Evolutionary conservation across 2,888 invertebrate genomes (phyloP).

Genomic region (Adela reaumurella): DNA sequence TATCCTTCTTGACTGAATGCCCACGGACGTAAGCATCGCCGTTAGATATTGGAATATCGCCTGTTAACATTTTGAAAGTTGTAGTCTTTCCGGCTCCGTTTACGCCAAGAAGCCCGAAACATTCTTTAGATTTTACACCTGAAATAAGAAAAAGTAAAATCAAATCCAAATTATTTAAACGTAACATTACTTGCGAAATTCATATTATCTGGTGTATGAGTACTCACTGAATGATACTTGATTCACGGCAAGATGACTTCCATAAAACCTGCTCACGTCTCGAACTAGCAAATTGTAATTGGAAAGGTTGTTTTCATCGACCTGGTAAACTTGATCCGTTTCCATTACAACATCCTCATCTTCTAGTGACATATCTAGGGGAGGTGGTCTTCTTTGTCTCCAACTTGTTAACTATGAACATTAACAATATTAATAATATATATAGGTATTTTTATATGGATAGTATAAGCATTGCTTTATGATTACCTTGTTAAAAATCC

Average conservation of each 20-base stretch:
- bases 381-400: conserved; percentile 16
- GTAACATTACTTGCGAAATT: no score
- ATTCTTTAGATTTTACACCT: conserved; percentile 69
- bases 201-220: no score
- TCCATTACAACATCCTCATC: conserved; percentile 60
- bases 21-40: conserved; percentile 70
- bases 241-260: conserved; percentile 72
- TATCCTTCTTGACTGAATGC: conserved; percentile 43
- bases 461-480: neutral
- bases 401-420: conserved; percentile 1
- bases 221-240: conserved; percentile 60
- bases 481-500: conserved; percentile 38
- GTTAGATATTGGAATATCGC: conserved; percentile 67
- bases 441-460: no score
- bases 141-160: conserved; percentile 21
- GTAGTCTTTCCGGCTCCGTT: conserved; percentile 88
- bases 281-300: conserved; percentile 57
- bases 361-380: conserved; percentile 28
- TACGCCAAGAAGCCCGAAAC: conserved; percentile 78
- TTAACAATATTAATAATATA: no score
- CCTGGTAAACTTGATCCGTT: conserved; percentile 35
- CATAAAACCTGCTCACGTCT: conserved; percentile 72
- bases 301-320: conserved; percentile 24
- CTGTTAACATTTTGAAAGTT: conserved; percentile 88
- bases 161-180: no score